phyloP scores from a whole-genome alignment of 1,140 invertebrate species.

The Saccostrea cuccullata region DNA sequence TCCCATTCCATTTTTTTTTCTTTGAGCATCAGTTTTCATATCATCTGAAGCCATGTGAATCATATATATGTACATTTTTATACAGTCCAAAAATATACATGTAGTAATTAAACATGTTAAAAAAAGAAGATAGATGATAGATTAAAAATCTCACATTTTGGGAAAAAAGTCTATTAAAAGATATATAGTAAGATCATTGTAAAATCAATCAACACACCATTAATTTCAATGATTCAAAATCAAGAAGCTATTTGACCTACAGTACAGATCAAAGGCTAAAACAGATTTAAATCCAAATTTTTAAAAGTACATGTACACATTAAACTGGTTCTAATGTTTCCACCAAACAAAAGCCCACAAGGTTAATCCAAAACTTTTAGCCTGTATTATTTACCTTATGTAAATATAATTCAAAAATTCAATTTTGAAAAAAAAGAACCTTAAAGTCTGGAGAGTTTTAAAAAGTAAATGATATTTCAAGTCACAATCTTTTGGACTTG shows the following conservation, averaged over 20 bases:
- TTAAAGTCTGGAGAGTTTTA: background rate
- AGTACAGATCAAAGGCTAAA: background rate
- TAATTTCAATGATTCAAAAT: background rate
- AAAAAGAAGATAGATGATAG: too few species aligned
- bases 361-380: background rate
- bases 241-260: background rate
- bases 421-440: background rate
- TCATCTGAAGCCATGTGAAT: too few species aligned
- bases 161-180: too few species aligned
- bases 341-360: background rate
- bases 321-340: conserved; percentile 3
- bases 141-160: too few species aligned
- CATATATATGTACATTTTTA: too few species aligned
- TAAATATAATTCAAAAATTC: background rate
- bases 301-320: background rate
- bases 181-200: too few species aligned
- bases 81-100: too few species aligned
- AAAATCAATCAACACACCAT: too few species aligned
- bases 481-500: background rate
- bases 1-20: too few species aligned
- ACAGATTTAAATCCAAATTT: background rate
- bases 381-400: background rate
- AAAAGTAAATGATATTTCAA: background rate
- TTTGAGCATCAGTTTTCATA: too few species aligned
- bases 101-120: too few species aligned